phyloP scores from a whole-genome alignment of 2,888 invertebrate species.

The Ophion ventricosus region DNA sequence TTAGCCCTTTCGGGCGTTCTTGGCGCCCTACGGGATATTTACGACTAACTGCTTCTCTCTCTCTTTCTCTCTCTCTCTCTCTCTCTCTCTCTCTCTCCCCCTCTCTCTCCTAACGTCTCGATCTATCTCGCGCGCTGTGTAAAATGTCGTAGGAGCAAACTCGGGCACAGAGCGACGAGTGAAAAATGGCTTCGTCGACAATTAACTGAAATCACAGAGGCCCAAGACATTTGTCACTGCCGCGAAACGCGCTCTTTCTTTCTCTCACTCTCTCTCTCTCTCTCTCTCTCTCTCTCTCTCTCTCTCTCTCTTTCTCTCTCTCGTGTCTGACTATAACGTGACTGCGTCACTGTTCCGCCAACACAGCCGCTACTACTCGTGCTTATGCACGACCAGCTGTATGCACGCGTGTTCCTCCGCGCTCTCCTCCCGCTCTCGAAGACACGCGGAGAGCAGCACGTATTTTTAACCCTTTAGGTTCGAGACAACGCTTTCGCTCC shows the following conservation, averaged over 20 bases:
- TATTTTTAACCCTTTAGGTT: too few species aligned
- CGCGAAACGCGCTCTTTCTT: conserved; percentile 54
- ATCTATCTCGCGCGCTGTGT: conserved; percentile 34
- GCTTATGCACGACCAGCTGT: background rate
- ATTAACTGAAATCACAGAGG: conserved; percentile 81
- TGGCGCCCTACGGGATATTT: conserved; percentile 79
- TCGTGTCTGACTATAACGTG: conserved; percentile 49
- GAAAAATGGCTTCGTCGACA: conserved; percentile 81
- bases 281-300: background rate
- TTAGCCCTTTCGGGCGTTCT: conserved; percentile 75
- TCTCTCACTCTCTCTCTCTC: background rate
- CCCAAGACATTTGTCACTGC: conserved; percentile 80
- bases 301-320: background rate
- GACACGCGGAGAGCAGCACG: too few species aligned
- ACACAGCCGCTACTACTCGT: background rate
- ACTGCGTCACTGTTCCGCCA: conserved; percentile 8
- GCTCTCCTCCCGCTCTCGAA: background rate
- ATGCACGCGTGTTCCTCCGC: background rate
- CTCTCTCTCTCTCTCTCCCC: conserved; percentile 14
- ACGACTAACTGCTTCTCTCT: conserved; percentile 71
- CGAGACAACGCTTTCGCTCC: too few species aligned
- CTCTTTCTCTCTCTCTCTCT: conserved; percentile 16
- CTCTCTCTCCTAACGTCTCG: conserved; percentile 20
- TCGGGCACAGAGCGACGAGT: conserved; percentile 70
- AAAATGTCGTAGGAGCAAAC: conserved; percentile 53